Evolutionary conservation across 2,888 invertebrate species (phyloP).

Genomic region (Drosophila dives): DNA sequence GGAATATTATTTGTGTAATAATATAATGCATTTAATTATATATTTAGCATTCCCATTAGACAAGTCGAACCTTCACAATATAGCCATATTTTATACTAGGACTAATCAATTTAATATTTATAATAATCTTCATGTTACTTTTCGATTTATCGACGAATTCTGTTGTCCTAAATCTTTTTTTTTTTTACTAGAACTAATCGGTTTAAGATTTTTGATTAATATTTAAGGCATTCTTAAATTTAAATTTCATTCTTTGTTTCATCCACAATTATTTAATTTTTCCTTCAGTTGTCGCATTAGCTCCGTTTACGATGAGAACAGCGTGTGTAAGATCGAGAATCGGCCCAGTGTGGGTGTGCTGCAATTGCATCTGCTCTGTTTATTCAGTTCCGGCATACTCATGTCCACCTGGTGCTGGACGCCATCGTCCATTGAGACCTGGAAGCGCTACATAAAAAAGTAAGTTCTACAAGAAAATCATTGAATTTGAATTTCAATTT

Average conservation of each 20-base stretch:
- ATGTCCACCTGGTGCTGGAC: constrained; percentile 99
- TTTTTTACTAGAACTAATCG: not conserved
- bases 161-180: not conserved
- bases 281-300: constrained; percentile 84
- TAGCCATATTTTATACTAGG: not conserved
- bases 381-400: constrained; percentile 93
- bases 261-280: not conserved
- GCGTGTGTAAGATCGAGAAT: constrained; percentile 88
- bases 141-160: not conserved
- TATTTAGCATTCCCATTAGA: not conserved
- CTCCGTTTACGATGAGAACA: constrained; percentile 81
- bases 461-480: constrained; percentile 80
- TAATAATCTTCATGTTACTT: not conserved
- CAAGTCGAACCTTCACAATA: not conserved
- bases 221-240: not conserved
- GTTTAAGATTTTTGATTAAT: not conserved
- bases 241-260: not conserved
- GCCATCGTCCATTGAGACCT: constrained; percentile 91
- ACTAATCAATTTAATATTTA: not conserved
- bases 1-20: not conserved
- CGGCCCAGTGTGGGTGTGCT: constrained; percentile 93
- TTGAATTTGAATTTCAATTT: not conserved
- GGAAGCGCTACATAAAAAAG: constrained; percentile 94
- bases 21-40: not conserved
- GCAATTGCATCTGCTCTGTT: constrained; percentile 92